These are phyloP conservation scores for Drosophila macrospina DNA, from an alignment of 2,888 invertebrate species.

Conservation along the genomic window DNA sequence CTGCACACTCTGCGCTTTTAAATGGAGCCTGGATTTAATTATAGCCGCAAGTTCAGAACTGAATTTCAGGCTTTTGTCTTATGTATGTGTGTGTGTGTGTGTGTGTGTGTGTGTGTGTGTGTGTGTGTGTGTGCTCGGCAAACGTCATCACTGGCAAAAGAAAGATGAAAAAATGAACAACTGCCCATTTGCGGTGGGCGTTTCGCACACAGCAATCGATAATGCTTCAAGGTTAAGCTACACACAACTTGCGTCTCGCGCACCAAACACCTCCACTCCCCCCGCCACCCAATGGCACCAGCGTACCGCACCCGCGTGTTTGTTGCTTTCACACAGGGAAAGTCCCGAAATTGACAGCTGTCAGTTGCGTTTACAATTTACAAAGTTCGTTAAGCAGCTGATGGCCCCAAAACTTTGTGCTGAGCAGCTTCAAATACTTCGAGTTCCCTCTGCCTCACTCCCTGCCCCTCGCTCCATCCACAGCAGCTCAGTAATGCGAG, in stretches of 20 bases:
- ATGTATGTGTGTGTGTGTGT: slow-evolving; percentile 7
- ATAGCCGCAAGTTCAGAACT: slow-evolving; percentile 44
- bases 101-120: slow-evolving; percentile 1
- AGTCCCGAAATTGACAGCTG: slow-evolving; percentile 35
- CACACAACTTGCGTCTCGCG: slow-evolving; percentile 6
- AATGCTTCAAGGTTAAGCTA: slow-evolving; percentile 66
- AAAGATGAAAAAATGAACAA: background rate
- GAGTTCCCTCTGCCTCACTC: too few species aligned
- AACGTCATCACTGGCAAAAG: slow-evolving; percentile 16
- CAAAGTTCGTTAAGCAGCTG: slow-evolving; percentile 8
- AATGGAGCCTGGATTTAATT: slow-evolving; percentile 60
- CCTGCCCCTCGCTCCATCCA: too few species aligned
- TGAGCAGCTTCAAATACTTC: background rate
- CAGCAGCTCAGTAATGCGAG: background rate
- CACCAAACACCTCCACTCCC: too few species aligned
- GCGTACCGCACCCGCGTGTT: slow-evolving; percentile 28
- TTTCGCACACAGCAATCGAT: slow-evolving; percentile 54
- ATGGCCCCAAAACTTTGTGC: background rate
- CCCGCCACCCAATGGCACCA: too few species aligned
- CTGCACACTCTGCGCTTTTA: slow-evolving; percentile 21
- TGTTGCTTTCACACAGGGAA: slow-evolving; percentile 34
- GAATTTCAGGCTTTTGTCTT: slow-evolving; percentile 31
- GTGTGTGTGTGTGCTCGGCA: slow-evolving; percentile 13
- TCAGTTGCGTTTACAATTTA: slow-evolving; percentile 19
- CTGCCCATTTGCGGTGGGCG: background rate